Percentiles rank a stretch among this genome's conserved stretches.
Evolutionary conservation across 2,888 invertebrate species (phyloP).

Genomic region (Coecobrya sp.): DNA sequence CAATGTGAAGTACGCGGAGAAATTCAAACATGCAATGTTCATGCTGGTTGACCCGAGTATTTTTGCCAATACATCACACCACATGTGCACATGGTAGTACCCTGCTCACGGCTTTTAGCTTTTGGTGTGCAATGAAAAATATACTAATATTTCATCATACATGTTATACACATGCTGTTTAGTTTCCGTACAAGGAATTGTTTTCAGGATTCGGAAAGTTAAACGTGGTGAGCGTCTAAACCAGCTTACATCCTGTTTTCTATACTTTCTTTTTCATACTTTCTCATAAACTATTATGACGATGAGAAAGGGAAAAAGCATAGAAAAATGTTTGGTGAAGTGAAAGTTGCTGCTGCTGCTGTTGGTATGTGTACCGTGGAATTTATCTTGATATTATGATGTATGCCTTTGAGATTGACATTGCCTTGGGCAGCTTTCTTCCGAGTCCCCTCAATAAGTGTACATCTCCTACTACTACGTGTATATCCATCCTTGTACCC

Average conservation of each 20-base stretch:
- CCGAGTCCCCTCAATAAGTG: not conserved
- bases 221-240: conserved; percentile 1
- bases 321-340: not conserved
- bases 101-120: not conserved
- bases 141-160: not conserved
- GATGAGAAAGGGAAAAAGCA: not conserved
- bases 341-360: not conserved
- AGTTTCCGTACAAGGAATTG: not conserved
- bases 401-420: not conserved
- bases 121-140: not conserved
- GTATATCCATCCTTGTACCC: not conserved
- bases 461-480: not conserved
- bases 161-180: not conserved
- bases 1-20: not conserved
- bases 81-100: conserved; percentile 29
- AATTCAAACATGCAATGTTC: conserved; percentile 17
- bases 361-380: not conserved
- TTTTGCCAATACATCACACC: conserved; percentile 47
- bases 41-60: conserved; percentile 13
- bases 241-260: not conserved
- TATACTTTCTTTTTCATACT: not conserved
- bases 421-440: not conserved
- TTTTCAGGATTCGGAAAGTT: conserved; percentile 11
- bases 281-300: not conserved
- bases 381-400: not conserved